Conservation (phyloP, 2,113 vertebrate genomes). For the Malurus elegans region DNA sequence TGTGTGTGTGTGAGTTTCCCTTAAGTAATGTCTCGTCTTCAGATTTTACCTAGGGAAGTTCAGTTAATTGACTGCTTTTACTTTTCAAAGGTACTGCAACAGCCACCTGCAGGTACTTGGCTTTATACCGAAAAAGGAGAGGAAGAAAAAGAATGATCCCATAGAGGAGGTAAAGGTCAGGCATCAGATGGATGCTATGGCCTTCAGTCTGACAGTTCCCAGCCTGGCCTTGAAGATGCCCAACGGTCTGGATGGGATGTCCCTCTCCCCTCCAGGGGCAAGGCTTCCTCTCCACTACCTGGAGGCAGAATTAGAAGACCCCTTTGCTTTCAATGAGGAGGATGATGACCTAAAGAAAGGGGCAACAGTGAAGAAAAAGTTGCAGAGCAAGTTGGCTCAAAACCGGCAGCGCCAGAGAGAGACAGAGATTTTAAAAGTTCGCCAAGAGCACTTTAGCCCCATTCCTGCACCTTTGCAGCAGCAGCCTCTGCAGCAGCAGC, state of each 20-base stretch:
- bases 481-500: slow-evolving; percentile 74
- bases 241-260: slow-evolving; percentile 92
- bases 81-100: slow-evolving; percentile 93
- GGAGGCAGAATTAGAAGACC: slow-evolving; percentile 91
- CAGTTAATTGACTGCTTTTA: neutral
- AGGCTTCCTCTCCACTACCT: slow-evolving; percentile 87
- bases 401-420: slow-evolving; percentile 85
- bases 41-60: neutral
- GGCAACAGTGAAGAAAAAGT: slow-evolving; percentile 86
- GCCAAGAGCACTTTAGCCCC: slow-evolving; percentile 94
- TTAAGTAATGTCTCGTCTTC: neutral
- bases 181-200: slow-evolving; percentile 91
- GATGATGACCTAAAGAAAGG: slow-evolving; percentile 87
- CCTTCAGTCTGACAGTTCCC: slow-evolving; percentile 94
- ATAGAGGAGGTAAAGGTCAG: slow-evolving; percentile 90
- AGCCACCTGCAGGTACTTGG: slow-evolving; percentile 99
- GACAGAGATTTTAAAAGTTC: slow-evolving; percentile 88
- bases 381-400: slow-evolving; percentile 89
- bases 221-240: slow-evolving; percentile 90
- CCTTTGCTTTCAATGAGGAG: slow-evolving; percentile 96
- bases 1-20: neutral
- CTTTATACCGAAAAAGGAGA: slow-evolving; percentile 99
- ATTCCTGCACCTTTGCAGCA: slow-evolving; percentile 79
- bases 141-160: slow-evolving; percentile 97
- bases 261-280: slow-evolving; percentile 87